Evolutionary conservation across 2,888 invertebrate genomes (phyloP).

Genomic region (Drosophila affinis): DNA sequence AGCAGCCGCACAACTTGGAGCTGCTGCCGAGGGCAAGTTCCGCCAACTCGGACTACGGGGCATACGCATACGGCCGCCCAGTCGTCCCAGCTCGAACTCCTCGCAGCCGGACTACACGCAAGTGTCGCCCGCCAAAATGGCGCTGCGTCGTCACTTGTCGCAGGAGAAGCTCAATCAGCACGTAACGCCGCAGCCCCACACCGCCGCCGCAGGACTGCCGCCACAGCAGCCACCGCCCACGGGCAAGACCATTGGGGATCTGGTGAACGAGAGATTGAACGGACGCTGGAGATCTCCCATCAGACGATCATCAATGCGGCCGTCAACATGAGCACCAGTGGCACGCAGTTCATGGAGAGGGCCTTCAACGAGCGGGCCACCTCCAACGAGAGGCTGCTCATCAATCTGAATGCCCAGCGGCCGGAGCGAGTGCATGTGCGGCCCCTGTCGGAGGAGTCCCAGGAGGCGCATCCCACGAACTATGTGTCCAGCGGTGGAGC

Average conservation of each 20-base stretch:
- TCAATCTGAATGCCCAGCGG: slow-evolving; percentile 86
- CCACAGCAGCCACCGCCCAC: slow-evolving; percentile 57
- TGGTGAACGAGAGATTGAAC: slow-evolving; percentile 94
- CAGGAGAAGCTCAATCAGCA: slow-evolving; percentile 91
- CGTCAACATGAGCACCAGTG: slow-evolving; percentile 91
- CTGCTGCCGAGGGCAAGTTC: slow-evolving; percentile 80
- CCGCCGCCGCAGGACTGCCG: slow-evolving; percentile 47
- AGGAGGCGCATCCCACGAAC: slow-evolving; percentile 63
- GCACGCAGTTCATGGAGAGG: slow-evolving; percentile 67
- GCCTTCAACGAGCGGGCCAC: slow-evolving; percentile 56
- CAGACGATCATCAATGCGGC: slow-evolving; percentile 94
- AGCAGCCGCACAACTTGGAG: slow-evolving; percentile 59
- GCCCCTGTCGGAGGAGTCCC: slow-evolving; percentile 80
- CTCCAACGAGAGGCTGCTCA: slow-evolving; percentile 84
- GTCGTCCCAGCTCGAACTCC: slow-evolving; percentile 83
- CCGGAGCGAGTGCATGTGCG: slow-evolving; percentile 86
- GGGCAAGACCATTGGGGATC: slow-evolving; percentile 92
- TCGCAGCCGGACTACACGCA: slow-evolving; percentile 87
- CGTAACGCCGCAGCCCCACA: slow-evolving; percentile 75
- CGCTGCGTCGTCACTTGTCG: slow-evolving; percentile 92
- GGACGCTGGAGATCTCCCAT: slow-evolving; percentile 93
- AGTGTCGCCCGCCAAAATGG: slow-evolving; percentile 95
- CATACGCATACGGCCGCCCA: slow-evolving; percentile 78
- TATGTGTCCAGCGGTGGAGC: slow-evolving; percentile 44
- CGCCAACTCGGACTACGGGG: slow-evolving; percentile 82